These are phyloP conservation scores for Ectobius pallidus DNA, from an alignment of 2,888 invertebrate genomes.

Conservation along the genomic window DNA sequence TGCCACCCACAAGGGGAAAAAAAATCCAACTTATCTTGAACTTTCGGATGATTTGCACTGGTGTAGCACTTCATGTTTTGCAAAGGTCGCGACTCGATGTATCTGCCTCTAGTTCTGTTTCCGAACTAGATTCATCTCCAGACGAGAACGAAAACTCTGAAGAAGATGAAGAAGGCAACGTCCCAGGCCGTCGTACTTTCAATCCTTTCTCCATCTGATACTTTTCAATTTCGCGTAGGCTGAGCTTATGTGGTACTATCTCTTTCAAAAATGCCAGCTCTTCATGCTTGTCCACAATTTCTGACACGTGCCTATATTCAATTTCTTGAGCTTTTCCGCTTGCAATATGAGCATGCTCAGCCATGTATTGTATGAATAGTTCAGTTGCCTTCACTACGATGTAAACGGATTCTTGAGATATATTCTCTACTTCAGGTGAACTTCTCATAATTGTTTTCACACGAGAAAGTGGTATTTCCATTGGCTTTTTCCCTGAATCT, in stretches of 20 bases:
- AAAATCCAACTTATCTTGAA: too few species aligned
- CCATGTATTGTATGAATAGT: constrained; percentile 70
- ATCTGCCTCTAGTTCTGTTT: too few species aligned
- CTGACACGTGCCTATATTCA: constrained; percentile 74
- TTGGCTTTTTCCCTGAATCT: background rate
- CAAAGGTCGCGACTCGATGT: too few species aligned
- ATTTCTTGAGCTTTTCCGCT: constrained; percentile 60
- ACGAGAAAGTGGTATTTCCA: constrained; percentile 55
- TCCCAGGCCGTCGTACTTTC: background rate
- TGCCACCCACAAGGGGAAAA: too few species aligned
- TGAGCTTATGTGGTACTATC: background rate
- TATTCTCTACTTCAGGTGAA: constrained; percentile 82
- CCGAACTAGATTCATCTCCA: background rate
- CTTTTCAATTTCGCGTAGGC: background rate
- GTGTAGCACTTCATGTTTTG: too few species aligned
- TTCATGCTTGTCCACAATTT: constrained; percentile 70
- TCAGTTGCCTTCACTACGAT: constrained; percentile 83
- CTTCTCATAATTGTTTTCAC: constrained; percentile 88
- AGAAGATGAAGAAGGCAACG: background rate
- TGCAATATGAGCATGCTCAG: constrained; percentile 65
- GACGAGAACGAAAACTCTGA: background rate
- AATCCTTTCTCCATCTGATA: background rate
- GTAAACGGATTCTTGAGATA: constrained; percentile 76
- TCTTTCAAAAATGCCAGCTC: constrained; percentile 70
- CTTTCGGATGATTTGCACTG: too few species aligned